phyloP scores from a whole-genome alignment of 2,797 vertebrate species.

The Alauda arvensis region DNA sequence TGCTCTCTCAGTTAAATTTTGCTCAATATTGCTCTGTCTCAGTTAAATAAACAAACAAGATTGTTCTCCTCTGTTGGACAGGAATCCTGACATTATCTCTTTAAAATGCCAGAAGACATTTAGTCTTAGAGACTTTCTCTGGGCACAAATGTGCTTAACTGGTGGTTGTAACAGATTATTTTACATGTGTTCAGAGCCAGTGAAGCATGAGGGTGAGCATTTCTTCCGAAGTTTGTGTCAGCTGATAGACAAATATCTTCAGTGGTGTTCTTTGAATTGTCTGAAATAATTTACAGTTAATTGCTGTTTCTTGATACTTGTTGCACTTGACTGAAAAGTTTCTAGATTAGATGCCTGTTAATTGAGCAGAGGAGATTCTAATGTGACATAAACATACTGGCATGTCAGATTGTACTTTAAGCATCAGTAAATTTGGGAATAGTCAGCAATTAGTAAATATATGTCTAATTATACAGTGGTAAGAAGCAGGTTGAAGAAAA shows the following conservation, averaged over 20 bases:
- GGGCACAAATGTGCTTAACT: neutral
- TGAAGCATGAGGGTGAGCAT: neutral
- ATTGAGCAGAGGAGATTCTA: neutral
- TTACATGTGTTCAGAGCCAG: neutral
- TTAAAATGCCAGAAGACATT: constrained; percentile 12
- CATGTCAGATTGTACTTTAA: neutral
- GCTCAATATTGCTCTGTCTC: neutral
- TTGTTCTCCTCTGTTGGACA: neutral
- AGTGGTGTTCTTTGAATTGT: neutral
- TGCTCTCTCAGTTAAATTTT: neutral
- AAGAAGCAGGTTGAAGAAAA: neutral
- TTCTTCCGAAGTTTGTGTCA: neutral
- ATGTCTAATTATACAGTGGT: neutral
- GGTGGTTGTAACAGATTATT: neutral
- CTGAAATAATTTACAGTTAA: constrained; percentile 14
- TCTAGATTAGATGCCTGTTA: neutral
- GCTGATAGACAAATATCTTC: constrained; percentile 11
- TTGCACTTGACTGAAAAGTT: constrained; percentile 8
- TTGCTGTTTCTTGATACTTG: neutral
- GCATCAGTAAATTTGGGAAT: neutral
- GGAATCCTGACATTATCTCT: neutral
- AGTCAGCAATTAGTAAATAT: neutral
- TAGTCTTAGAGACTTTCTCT: neutral
- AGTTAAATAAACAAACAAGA: neutral
- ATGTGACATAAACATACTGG: neutral